Conservation (phyloP, 1,140 invertebrate species). For the Lineus longissimus region DNA sequence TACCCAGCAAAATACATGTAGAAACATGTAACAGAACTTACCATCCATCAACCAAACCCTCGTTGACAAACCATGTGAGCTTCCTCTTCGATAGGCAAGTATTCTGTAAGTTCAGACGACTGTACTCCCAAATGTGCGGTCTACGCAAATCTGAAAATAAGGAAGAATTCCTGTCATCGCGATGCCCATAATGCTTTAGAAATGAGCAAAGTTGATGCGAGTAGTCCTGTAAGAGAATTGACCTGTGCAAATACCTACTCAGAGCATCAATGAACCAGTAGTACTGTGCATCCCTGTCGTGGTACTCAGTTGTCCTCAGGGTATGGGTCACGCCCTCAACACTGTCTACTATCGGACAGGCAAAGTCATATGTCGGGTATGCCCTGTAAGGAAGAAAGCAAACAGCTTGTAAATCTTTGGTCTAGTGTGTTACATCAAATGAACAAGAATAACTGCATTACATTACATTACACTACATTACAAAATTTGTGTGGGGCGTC, state of each 20-base stretch:
- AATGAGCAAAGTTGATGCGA: not conserved
- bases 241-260: constrained; percentile 24
- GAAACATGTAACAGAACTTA: constrained; percentile 50
- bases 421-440: too few relatives aligned
- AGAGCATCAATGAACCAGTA: constrained; percentile 70
- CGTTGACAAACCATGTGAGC: constrained; percentile 94
- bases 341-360: constrained; percentile 97
- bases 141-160: constrained; percentile 83
- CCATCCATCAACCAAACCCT: constrained; percentile 94
- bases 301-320: constrained; percentile 96
- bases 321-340: constrained; percentile 97
- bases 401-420: not conserved
- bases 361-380: constrained; percentile 99
- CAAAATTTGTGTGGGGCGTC: too few relatives aligned
- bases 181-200: not conserved
- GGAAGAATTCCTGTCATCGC: not conserved
- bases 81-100: constrained; percentile 97
- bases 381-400: constrained; percentile 64
- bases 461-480: too few relatives aligned
- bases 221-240: not conserved
- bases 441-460: too few relatives aligned
- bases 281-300: constrained; percentile 96
- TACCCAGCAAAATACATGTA: too few relatives aligned
- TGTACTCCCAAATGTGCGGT: constrained; percentile 94
- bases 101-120: constrained; percentile 92